Base-by-base conservation (phyloP, 2,113 vertebrate genomes). In the Cynocephalus volans region DNA sequence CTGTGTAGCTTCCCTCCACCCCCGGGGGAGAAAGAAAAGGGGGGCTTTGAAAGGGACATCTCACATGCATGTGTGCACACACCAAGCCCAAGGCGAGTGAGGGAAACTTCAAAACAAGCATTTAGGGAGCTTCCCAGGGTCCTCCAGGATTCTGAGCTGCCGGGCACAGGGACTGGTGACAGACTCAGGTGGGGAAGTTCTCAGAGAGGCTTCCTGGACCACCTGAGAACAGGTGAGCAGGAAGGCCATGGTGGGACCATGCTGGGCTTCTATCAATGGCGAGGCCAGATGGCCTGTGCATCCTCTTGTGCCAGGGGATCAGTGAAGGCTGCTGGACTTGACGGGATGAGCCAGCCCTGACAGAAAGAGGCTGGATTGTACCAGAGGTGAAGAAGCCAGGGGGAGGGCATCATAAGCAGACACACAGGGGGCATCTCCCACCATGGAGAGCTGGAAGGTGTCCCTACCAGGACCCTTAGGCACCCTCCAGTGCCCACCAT, bases 401-500 rank as follows among this genome's bases (percentile, higher is more conserved):
- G 73, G 19, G 17, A 10, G 58, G 18, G 2, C 4, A 6, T 19
- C 41, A 21, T 2, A 26, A 6, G 60, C 24, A 41, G 76, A 45
- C 6, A 14, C 10, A 14, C 77, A 26, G 6, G 28, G 36, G 31
- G 7, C 14, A 72, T 33, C 87, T 26, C 45, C 12, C 8, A 28
- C 26, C 75, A 17, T 0, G 13, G 67, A 65, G 4, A 45, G 31
- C 52, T 69, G 23, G 1, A 4, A 10, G 7, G 5, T 0, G 5
- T 23, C 50, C 4, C 33, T 33, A 3, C 2, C 17, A 31, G 41
- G 41, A 19, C 56, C 50, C 19, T 8, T 1, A 8, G 12, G 52
- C 12, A 2, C 10, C 60, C 31, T 14, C 5, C 58, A 28, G 5
- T 6, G 9, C 23, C 0, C 26, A 8, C 10, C 75, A 18, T 0